phyloP scores from a whole-genome alignment of 2,888 invertebrate species.

The Pseudococcus jackbeardsleyi region DNA sequence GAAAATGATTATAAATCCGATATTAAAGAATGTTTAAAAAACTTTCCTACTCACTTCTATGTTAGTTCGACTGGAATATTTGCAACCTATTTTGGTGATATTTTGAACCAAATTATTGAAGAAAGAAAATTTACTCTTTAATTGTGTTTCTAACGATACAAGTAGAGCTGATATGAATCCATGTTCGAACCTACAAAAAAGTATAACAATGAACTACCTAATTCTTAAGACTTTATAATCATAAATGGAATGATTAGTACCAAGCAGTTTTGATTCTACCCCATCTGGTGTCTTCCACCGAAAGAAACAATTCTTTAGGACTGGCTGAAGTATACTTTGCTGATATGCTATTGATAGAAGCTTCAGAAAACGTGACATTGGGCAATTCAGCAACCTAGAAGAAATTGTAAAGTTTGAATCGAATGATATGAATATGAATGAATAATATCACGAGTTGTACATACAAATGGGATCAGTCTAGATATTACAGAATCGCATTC shows the following conservation, averaged over 20 bases:
- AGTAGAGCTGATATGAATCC: slow-evolving; percentile 53
- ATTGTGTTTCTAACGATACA: slow-evolving; percentile 42
- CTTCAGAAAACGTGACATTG: slow-evolving; percentile 58
- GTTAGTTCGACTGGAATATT: slow-evolving; percentile 53
- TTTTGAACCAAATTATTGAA: slow-evolving; percentile 28
- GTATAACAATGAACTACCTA: neutral
- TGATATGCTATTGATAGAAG: slow-evolving; percentile 50
- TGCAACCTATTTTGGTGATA: slow-evolving; percentile 26
- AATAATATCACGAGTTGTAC: neutral
- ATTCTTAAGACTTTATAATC: neutral
- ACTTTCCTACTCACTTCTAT: neutral
- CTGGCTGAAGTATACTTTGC: slow-evolving; percentile 62
- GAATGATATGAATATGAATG: neutral
- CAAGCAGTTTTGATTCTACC: slow-evolving; percentile 59
- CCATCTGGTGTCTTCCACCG: slow-evolving; percentile 58
- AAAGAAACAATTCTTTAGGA: slow-evolving; percentile 58
- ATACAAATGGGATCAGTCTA: slow-evolving; percentile 57
- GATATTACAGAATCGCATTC: slow-evolving; percentile 52
- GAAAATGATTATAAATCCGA: neutral
- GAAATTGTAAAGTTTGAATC: neutral
- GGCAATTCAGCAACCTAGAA: slow-evolving; percentile 52
- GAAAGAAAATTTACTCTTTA: slow-evolving; percentile 20
- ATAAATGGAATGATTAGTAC: neutral
- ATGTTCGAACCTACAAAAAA: slow-evolving; percentile 56
- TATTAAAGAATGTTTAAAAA: slow-evolving; percentile 15